Base-by-base conservation (phyloP, 2,888 invertebrate genomes). In the Diloba caeruleocephala region DNA sequence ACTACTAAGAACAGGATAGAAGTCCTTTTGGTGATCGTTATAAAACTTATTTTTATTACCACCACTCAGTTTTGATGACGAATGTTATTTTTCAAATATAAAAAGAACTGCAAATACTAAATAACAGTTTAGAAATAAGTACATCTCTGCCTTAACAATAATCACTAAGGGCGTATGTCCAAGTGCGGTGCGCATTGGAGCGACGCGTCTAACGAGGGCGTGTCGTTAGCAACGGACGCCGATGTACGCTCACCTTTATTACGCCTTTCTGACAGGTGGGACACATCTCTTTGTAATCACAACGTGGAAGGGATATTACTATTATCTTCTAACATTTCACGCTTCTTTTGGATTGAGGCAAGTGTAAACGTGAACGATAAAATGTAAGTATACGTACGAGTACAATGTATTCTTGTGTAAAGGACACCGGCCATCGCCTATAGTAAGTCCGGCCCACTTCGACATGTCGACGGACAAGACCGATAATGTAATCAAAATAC, bases 121-220 rank as follows among this genome's bases (percentile, higher is more conserved):
- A 7, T 14, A 31, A 12, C 4, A 10, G 5, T 5, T 25, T n/a
- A 31, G n/a, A 3, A 13, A 12, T 3, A n/a, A 31, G 3, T 9
- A 28, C 7, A 6, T 7, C 21, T 37, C 13, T n/a, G 25, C 29
- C 21, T 36, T 31, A 31, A 36, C 9, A 41, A 13, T 14, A 12
- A 29, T 26, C 6, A 14, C 13, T 36, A 41, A 44, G 26, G 39
- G 19, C 14, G 26, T 23, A 23, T 31, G 29, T 21, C 33, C 25
- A 61, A 19, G 39, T 23, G 38, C 28, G 19, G 2, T 12, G 39
- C 12, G 34, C 26, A 15, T 3, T 23, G 23, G 9, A 36, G 56
- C 32, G 56, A 4, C 23, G 0, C 14, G 9, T 13, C 45, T 62
- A 62, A 58, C 37, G 56, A 45, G 14, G 26, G 4, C 12, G 14